Base-by-base conservation (phyloP, 2,113 vertebrate species). In the Anoura caudifer region DNA sequence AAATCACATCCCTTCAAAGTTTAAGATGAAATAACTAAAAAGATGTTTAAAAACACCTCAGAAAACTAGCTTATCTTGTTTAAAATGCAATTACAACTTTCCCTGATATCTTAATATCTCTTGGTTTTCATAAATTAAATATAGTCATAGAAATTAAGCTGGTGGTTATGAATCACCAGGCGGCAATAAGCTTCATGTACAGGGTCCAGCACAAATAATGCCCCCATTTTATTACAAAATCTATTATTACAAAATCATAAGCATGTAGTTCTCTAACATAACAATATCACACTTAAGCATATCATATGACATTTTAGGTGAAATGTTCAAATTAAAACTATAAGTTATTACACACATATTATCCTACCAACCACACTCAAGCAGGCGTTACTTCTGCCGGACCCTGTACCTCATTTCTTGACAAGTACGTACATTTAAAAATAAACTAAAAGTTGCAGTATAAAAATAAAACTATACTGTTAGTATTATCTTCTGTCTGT, bases 401-500 rank as follows among this genome's bases (percentile, higher is more conserved):
- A 61, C 24, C 59, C 59, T 61, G 24, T 31, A 63, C 88, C 96
- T 92, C 76, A 89, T 90, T 95, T 77, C 72, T 87, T 91, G 70
- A 94, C 4, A 50, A 79, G 56, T 95, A 43, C 83, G 84, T 80
- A 86, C 97, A 97, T 97, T 95, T 98, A 98, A 98, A 98, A 98
- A 97, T 97, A 98, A 98, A 98, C 90, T 88, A 94, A 96, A 96
- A 89, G 72, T 92, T 85, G 56, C 92, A 90, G 61, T 98, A 98
- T 77, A 98, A 98, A 98, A 98, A 98, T 98, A 98, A 97, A 90
- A 17, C 72, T 81, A 97, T 97, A 82, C 94, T 98, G 69, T 95
- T 94, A 92, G 97, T 97, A 96, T 98, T 75, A 94, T 95, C 70
- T 92, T 96, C 70, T 56, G 36, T 70, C 72, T 45, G 41, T 65